Conservation (phyloP, 2,113 vertebrate genomes). For the pig (Sus scrofa) region DNA sequence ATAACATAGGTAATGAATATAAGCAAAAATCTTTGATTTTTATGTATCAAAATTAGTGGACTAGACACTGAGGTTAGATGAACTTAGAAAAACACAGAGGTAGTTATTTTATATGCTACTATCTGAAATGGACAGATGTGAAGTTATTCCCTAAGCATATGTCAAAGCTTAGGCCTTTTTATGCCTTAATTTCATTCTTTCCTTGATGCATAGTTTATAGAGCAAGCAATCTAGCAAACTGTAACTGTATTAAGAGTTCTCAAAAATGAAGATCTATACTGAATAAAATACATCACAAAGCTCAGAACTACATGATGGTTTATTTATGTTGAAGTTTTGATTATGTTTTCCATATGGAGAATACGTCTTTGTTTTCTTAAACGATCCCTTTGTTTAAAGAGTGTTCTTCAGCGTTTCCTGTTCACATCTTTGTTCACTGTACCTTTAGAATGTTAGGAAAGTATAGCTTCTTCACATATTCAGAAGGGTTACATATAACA, state of each 20-base stretch:
- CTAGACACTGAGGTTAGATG: background rate
- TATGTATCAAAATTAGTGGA: background rate
- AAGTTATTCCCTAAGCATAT: slow-evolving; percentile 71
- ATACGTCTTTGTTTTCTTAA: background rate
- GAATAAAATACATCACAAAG: slow-evolving; percentile 26
- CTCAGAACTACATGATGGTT: background rate
- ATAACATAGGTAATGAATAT: background rate
- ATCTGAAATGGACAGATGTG: slow-evolving; percentile 65
- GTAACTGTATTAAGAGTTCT: slow-evolving; percentile 49
- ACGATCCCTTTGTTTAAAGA: background rate
- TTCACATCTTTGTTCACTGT: background rate
- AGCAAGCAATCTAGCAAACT: slow-evolving; percentile 58
- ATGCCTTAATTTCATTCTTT: slow-evolving; percentile 61
- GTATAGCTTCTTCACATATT: background rate
- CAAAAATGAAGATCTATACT: slow-evolving; percentile 20
- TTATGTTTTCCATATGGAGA: background rate
- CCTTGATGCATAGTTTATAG: slow-evolving; percentile 71
- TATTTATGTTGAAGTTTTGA: slow-evolving; percentile 7
- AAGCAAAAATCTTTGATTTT: background rate
- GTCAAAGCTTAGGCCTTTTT: slow-evolving; percentile 49
- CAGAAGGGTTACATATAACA: background rate
- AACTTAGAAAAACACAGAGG: slow-evolving; percentile 28
- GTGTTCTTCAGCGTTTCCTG: background rate
- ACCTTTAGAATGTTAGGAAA: background rate
- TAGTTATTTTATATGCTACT: slow-evolving; percentile 50